Percentiles rank a stretch among this genome's conserved stretches.
Evolutionary conservation across 2,797 vertebrate species (phyloP).

Genomic region (Amazonetta brasiliensis): DNA sequence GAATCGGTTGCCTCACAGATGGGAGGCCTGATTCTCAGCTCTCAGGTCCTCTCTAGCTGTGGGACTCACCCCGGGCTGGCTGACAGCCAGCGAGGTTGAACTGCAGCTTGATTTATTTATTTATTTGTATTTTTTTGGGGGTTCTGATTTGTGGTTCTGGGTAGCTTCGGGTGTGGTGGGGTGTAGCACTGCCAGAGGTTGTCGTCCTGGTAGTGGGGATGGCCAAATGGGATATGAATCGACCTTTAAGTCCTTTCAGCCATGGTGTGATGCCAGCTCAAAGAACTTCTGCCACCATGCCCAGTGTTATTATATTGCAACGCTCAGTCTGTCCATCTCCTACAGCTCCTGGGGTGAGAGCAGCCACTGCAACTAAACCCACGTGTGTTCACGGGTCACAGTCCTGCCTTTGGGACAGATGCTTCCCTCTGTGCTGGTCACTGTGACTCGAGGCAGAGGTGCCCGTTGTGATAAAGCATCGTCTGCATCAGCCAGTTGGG

Average conservation of each 20-base stretch:
- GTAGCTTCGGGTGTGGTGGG: not conserved
- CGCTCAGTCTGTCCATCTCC: rapidly evolving
- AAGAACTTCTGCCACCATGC: not conserved
- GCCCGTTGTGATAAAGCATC: not conserved
- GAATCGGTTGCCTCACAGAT: not conserved
- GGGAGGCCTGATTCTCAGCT: not conserved
- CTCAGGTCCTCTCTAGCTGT: not conserved
- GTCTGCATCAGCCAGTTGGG: not conserved
- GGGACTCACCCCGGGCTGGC: not conserved
- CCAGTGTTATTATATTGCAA: not conserved
- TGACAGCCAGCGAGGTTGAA: not conserved
- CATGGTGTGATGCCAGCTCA: not conserved
- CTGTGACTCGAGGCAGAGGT: not conserved
- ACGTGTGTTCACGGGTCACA: not conserved
- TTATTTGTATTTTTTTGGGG: not conserved
- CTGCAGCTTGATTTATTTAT: not conserved
- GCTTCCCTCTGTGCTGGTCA: not conserved
- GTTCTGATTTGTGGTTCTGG: not conserved
- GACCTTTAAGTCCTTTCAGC: not conserved
- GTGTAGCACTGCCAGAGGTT: not conserved
- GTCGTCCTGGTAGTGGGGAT: not conserved
- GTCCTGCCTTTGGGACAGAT: not conserved
- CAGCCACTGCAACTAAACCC: not conserved
- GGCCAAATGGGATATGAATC: not conserved
- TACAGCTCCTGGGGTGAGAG: not conserved